Conservation (phyloP, 2,113 vertebrate species). For the Callopanchax toddi region DNA sequence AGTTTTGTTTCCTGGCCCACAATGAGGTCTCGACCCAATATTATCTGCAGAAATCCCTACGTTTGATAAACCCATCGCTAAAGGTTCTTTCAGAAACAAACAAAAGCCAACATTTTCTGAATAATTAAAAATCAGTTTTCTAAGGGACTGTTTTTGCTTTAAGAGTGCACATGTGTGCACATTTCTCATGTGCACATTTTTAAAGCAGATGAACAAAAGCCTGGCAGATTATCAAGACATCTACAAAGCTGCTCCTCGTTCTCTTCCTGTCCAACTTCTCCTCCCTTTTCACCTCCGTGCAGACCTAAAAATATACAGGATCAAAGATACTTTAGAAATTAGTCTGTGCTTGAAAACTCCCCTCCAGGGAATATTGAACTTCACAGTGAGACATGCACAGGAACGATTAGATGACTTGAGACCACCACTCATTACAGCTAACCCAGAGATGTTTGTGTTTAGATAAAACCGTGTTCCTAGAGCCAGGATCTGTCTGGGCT, state of each 20-base stretch:
- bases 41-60: too few relatives aligned
- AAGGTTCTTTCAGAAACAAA: too few relatives aligned
- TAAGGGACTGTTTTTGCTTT: neutral
- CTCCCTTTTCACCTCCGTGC: slow-evolving; percentile 29
- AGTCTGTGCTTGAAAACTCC: slow-evolving; percentile 25
- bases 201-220: slow-evolving; percentile 10
- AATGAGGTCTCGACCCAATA: too few relatives aligned
- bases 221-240: neutral
- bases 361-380: slow-evolving; percentile 21
- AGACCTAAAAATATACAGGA: slow-evolving; percentile 19
- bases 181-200: slow-evolving; percentile 2
- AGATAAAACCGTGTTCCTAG: neutral
- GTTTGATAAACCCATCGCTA: too few relatives aligned
- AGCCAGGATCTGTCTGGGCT: too few relatives aligned
- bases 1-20: too few relatives aligned
- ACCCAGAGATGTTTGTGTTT: slow-evolving; percentile 18
- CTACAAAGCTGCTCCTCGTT: neutral
- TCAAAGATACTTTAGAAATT: slow-evolving; percentile 49
- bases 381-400: slow-evolving; percentile 32
- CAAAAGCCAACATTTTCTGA: neutral
- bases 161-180: too few relatives aligned
- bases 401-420: slow-evolving; percentile 44
- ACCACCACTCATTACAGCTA: slow-evolving; percentile 20
- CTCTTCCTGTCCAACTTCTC: slow-evolving; percentile 24
- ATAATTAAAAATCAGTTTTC: neutral